These are phyloP conservation scores for Sinosuthora webbiana DNA, from an alignment of 2,113 vertebrate species.

Conservation along the genomic window DNA sequence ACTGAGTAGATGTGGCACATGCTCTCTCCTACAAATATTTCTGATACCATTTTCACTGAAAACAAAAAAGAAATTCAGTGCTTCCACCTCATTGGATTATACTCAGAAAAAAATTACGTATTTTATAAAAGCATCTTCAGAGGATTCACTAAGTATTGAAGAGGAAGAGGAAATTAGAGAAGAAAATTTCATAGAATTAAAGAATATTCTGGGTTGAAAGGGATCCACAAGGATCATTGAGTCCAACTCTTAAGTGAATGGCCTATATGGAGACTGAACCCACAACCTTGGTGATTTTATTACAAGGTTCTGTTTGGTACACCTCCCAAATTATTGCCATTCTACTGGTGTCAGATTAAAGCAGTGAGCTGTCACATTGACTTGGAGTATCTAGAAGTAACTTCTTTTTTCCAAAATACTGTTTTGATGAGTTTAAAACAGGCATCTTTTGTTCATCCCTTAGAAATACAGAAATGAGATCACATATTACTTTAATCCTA, in stretches of 20 bases:
- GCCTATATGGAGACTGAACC: neutral
- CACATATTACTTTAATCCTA: neutral
- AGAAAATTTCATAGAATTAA: neutral
- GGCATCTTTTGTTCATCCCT: neutral
- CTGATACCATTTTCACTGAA: neutral
- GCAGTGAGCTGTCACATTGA: neutral
- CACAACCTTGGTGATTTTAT: neutral
- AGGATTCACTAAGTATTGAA: neutral
- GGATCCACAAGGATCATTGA: neutral
- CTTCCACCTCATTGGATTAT: neutral
- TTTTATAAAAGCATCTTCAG: neutral
- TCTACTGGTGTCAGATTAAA: neutral
- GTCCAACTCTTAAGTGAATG: neutral
- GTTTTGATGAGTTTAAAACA: neutral
- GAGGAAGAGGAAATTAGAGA: neutral
- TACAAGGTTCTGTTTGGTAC: neutral
- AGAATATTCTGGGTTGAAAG: neutral
- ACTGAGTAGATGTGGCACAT: too few species aligned
- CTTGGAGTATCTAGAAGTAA: neutral
- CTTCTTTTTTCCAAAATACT: neutral
- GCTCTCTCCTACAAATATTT: neutral
- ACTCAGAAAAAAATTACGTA: accelerated
- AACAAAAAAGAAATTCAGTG: neutral
- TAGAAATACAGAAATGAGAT: neutral
- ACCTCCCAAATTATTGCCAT: neutral